Base-by-base conservation (phyloP, 2,797 vertebrate genomes). In the Microhierax caerulescens region DNA sequence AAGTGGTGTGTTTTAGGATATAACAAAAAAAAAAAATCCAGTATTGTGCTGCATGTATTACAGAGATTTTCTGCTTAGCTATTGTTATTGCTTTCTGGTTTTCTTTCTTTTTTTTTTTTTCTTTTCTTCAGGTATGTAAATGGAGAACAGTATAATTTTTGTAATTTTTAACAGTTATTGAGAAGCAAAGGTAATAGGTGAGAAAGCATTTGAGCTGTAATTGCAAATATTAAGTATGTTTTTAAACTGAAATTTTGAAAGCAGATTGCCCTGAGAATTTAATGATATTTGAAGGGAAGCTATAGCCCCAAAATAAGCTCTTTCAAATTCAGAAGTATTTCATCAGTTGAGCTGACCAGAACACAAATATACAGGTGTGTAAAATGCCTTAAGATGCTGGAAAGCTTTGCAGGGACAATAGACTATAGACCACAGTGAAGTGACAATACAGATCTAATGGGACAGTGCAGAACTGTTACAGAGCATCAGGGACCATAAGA, bases 51-150 rank as follows among this genome's bases (percentile, higher is more conserved):
- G 74, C 75, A 19, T 21, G 11, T 81, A 78, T 95, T 88, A 28
- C 39, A 43, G 72, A 95, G 69, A 73, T 79, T 95, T 97, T 87
- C 64, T 95, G 87, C 78, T 96, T 95, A 96, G 67, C 68, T 56
- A 27, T 70, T 74, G 64, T 90, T 93, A 85, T 11, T 92, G 37
- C 50, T 74, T 81, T 95, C 60, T 83, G 53, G 27, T 70, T 95
- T 82, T 69, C 60, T 92, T 82, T 80, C 11, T 28, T 43, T 28
- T 28, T 76, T n/a, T n/a, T n/a, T n/a, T n/a, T n/a, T n/a, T n/a
- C n/a, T n/a, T 84, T 78, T 30, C 63, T 91, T 74, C 23, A 6
- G 20, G 2, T 34, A n/a, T 87, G 41, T 91, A 82, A 88, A 87
- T 92, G 70, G 81, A 87, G 63, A 80, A 72, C 32, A 13, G 3